Conservation (phyloP, 2,797 vertebrate genomes). For the Okamejei kenojei region DNA sequence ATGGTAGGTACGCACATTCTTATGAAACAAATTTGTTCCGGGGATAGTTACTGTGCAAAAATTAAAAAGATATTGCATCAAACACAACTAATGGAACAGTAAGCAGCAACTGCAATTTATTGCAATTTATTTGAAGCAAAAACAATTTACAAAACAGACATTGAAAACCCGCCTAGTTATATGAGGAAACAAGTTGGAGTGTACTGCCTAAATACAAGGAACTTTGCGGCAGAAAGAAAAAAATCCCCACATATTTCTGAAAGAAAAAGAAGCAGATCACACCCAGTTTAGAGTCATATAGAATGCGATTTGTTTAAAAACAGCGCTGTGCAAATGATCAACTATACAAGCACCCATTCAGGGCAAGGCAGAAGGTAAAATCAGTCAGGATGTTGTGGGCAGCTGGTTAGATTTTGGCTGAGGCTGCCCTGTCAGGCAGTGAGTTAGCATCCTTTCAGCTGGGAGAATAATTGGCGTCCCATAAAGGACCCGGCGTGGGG, state of each 20-base stretch:
- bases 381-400: not conserved
- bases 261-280: not conserved
- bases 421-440: not conserved
- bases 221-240: not conserved
- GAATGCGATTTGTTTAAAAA: not conserved
- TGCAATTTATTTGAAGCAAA: not conserved
- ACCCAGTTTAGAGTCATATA: not conserved
- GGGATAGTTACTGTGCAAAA: conserved; percentile 1
- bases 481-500: not conserved
- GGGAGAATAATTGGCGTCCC: not conserved
- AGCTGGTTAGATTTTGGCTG: not conserved
- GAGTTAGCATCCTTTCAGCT: not conserved
- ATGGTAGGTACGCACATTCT: not conserved
- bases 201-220: not conserved
- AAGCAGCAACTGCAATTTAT: not conserved
- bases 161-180: not conserved
- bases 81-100: not conserved
- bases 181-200: not conserved
- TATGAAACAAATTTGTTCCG: not conserved
- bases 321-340: not conserved
- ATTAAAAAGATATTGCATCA: not conserved
- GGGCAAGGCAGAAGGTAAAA: not conserved
- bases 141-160: not conserved
- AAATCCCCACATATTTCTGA: not conserved
- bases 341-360: not conserved